Conservation (phyloP, 1,140 invertebrate species). For the Asbolus verrucosus region DNA sequence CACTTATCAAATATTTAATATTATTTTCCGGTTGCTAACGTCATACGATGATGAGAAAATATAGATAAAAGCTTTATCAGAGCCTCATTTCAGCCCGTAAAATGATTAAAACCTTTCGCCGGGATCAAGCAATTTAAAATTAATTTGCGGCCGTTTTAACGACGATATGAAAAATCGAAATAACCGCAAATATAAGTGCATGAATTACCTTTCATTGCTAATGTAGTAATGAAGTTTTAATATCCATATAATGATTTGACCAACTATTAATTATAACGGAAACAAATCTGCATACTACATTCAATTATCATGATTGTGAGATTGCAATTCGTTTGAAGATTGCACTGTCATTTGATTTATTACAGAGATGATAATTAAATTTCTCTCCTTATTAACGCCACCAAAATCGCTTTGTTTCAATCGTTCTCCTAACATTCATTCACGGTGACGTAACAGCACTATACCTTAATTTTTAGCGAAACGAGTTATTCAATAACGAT, state of each 20-base stretch:
- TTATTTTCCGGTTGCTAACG: constrained; percentile 22
- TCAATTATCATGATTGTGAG: constrained; percentile 30
- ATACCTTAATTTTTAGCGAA: too few relatives aligned
- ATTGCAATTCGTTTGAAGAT: constrained; percentile 13
- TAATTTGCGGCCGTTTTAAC: constrained; percentile 37
- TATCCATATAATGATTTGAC: constrained; percentile 40
- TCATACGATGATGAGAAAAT: constrained; percentile 1
- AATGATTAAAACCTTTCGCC: constrained; percentile 24
- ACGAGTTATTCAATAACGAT: too few relatives aligned
- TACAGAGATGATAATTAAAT: constrained; percentile 2
- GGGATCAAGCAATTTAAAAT: constrained; percentile 28
- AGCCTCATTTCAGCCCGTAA: background rate
- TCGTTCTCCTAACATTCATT: too few relatives aligned
- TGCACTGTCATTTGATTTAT: constrained; percentile 18
- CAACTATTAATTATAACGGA: constrained; percentile 34
- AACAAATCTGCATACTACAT: constrained; percentile 3
- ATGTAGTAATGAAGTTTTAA: constrained; percentile 46
- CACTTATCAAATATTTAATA: constrained; percentile 32
- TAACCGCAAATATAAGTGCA: constrained; percentile 39
- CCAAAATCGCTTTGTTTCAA: constrained; percentile 1
- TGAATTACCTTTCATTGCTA: constrained; percentile 41
- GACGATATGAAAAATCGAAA: constrained; percentile 35
- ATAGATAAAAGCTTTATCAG: constrained; percentile 22
- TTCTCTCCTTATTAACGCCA: background rate
- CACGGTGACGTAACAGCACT: too few relatives aligned